Evolutionary conservation across 2,888 invertebrate species (phyloP), one percentile per base, ranked within the genome.

Genomic region (Lasioglossum zephyrum): DNA sequence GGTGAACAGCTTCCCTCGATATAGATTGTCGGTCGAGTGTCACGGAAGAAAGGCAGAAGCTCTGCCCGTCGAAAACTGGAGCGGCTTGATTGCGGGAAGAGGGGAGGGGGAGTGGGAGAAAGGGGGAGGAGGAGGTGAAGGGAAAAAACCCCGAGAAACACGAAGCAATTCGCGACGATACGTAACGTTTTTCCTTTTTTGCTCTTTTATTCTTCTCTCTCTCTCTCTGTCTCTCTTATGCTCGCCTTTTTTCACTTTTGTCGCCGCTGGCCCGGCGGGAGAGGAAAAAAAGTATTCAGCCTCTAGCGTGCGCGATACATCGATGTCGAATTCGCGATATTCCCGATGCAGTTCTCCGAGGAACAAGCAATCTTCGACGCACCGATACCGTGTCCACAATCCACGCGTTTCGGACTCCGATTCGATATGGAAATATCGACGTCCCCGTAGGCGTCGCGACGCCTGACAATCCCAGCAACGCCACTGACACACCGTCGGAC

Each of bases 61-160:
- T 73, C 57, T 79, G 78, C 53, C 66, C 66, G 79, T 81, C 76
- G 86, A 88, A 69, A 88, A 86, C 84, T 86, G 77, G 88, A 79
- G 63, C 84, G 73, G 81, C 79, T 84, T 88, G 88, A 88, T 88
- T 88, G 86, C 83, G 72, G n/a, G 47, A 63, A 8, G 22, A 53
- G 49, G 53, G 22, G 22, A 1, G 47, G 47, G 16, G 6, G 5
- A 18, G 49, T 18, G 5, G 18, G 49, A 47, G 47, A 16, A 47
- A 11, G 11, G 11, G 44, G 47, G 18, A 6, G 49, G 49, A 22
- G 53, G 53, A 53, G 53, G 1, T 31, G 31, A 31, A 8, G 8
- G 63, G 44, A 73, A 72, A 69, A 60, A 57, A 74, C 69, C 49
- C 73, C 69, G 75, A 31, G 53, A 66, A 49, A 66, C 63, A 41